Evolutionary conservation across 2,888 invertebrate genomes (phyloP), one percentile per base, ranked within the genome.

Genomic region (Phalangium opilio): DNA sequence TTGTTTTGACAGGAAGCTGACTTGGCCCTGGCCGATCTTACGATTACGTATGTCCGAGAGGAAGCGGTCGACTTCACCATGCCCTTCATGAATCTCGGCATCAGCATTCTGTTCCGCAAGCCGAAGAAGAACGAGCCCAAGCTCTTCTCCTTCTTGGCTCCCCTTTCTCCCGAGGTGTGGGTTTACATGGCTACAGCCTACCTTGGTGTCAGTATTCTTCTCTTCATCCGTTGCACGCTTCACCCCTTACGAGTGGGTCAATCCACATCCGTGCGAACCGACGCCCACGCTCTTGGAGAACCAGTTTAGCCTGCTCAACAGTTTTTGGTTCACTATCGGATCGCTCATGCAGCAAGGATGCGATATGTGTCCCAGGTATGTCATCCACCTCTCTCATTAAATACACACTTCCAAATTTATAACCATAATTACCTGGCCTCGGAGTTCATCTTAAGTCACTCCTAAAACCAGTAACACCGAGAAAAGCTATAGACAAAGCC

Each of bases 181-280:
- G 53, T 58, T 42, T 58, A 57, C 38, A 49, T 58, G 48, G 53
- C 59, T 3, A 57, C 58, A n/a, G 57, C 59, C 7, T 58, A 59
- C 48, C 42, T 58, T 27, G 55, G 55, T 27, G 55, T 59, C 2
- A 56, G 54, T 43, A 36, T 58, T 11, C 51, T 56, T 1, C 51
- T 58, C 8, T 95, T 90, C 64, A 80, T 91, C 52, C 72, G 91
- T 40, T 91, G 93, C 47, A 57, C 61, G 70, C 49, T 64, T 71
- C 49, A 69, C 68, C 21, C 72, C 72, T 2, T 71, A 70, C 54
- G 72, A 72, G 58, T 65, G 65, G 66, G 62, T 61, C 38, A 38
- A 38, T 12, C 38, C 38, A 17, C 38, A 38, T 18, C 38, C 38
- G 4, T 38, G 38, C 18, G 38, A 38, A 15, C 38, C 38, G 8